Evolutionary conservation across 2,113 vertebrate species (phyloP), one percentile per base, ranked within the genome.

Genomic region (Hucho hucho): DNA sequence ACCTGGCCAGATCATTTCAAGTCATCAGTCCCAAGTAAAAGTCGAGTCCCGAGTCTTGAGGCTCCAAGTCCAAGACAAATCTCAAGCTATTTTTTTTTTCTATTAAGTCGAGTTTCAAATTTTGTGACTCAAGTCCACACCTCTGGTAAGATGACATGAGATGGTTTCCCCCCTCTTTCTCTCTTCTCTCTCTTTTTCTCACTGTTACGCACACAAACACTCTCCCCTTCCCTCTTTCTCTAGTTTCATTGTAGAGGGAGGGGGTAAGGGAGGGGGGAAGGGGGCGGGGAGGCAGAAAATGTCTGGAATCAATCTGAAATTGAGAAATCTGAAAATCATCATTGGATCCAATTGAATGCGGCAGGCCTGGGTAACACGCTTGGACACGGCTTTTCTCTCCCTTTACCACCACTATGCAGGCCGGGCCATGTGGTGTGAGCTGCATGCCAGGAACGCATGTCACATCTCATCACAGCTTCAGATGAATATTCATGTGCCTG

Each of bases 401-500:
- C 83, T 84, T 76, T 74, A 78, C 87, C 91, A 90, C 90, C 85
- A 87, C 67, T 16, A 53, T 14, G 47, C 47, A 53, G 47, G 47
- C 91, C 7, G 37, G 71, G 88, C 91, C 92, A 91, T 92, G 92
- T 92, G 92, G 91, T 87, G 81, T 63, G 49, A 29, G 70, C 74
- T 79, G 82, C 79, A 81, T 86, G 91, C 92, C 91, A 93, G 88
- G 74, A 83, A 89, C 83, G 79, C 88, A 86, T 91, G 91, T 92
- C 92, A 91, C 88, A 88, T 88, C 89, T 83, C 91, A 85, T 86
- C 91, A 92, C 91, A 93, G 89, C 91, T 92, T 89, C 77, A 46
- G 79, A 92, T 93, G 93, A 93, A 93, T 93, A 93, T 93, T 93
- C 92, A 93, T 92, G 86, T 69, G 68, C 78, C 73, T 74, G 75